Evolutionary conservation across 2,113 vertebrate genomes (phyloP).

Genomic region (Anguilla japonica): DNA sequence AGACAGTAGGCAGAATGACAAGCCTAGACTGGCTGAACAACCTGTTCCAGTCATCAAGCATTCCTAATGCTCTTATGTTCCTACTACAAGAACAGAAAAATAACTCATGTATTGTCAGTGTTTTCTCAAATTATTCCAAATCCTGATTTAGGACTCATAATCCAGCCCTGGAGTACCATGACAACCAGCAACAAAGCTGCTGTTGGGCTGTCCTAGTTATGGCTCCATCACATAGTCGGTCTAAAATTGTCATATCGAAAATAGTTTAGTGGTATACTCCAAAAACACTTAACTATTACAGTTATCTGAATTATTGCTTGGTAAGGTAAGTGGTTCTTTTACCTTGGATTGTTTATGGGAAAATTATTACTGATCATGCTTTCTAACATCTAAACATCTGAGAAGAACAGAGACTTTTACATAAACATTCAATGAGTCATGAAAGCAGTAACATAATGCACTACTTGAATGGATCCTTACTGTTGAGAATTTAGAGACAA

Average conservation of each 20-base stretch:
- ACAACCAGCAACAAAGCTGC: not conserved
- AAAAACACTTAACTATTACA: not conserved
- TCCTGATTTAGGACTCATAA: not conserved
- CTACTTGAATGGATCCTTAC: slow-evolving; percentile 14
- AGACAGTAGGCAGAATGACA: not conserved
- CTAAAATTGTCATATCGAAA: not conserved
- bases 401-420: slow-evolving; percentile 18
- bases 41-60: not conserved
- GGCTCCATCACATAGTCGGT: not conserved
- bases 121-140: not conserved
- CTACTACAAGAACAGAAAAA: not conserved
- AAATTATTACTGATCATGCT: not conserved
- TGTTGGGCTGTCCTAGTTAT: slow-evolving; percentile 5
- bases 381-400: not conserved
- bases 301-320: not conserved
- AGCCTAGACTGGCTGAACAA: not conserved
- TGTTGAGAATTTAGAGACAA: slow-evolving; percentile 33
- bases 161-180: slow-evolving; percentile 3
- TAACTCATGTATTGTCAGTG: not conserved
- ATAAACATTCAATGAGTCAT: slow-evolving; percentile 39
- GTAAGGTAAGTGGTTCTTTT: not conserved
- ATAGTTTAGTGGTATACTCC: not conserved
- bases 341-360: not conserved
- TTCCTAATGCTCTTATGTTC: not conserved
- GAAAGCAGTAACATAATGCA: slow-evolving; percentile 17